phyloP scores from a whole-genome alignment of 1,140 invertebrate genomes.

The Conopomorpha cramerella region DNA sequence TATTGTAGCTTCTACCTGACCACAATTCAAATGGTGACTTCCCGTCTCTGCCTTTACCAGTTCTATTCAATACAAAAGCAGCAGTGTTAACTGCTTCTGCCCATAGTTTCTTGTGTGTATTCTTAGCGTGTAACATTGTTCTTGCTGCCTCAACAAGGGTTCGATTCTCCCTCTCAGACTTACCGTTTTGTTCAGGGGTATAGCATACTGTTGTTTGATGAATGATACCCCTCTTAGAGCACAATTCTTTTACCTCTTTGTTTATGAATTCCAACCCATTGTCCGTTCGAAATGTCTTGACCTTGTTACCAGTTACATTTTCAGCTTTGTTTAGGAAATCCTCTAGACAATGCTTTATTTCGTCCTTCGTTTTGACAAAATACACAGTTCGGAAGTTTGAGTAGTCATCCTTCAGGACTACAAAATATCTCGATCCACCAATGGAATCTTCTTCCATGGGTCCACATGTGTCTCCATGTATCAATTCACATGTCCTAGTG shows the following conservation, averaged over 20 bases:
- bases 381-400: conserved; percentile 17
- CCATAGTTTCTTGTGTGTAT: conserved; percentile 16
- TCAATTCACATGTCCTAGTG: conserved; percentile 3
- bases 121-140: conserved; percentile 9
- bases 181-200: conserved; percentile 45
- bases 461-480: conserved; percentile 12
- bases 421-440: conserved; percentile 10
- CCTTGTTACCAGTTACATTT: conserved; percentile 14
- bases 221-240: conserved; percentile 11
- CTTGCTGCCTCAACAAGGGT: conserved; percentile 37
- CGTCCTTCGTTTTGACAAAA: conserved; percentile 26
- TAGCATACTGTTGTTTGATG: conserved; percentile 29
- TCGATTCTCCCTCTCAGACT: conserved; percentile 28
- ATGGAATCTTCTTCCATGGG: conserved; percentile 11
- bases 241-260: conserved; percentile 12
- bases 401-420: conserved; percentile 11
- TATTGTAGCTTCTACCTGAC: conserved; percentile 6
- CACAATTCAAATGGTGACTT: conserved; percentile 26
- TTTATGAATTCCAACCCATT: conserved; percentile 37
- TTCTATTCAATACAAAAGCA: conserved; percentile 20
- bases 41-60: conserved; percentile 12
- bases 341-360: conserved; percentile 15
- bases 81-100: conserved; percentile 22
- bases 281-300: conserved; percentile 27
- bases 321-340: conserved; percentile 17